Evolutionary conservation across 1,140 invertebrate genomes (phyloP), one percentile per base, ranked within the genome.

Genomic region (Lethocerus indicus): DNA sequence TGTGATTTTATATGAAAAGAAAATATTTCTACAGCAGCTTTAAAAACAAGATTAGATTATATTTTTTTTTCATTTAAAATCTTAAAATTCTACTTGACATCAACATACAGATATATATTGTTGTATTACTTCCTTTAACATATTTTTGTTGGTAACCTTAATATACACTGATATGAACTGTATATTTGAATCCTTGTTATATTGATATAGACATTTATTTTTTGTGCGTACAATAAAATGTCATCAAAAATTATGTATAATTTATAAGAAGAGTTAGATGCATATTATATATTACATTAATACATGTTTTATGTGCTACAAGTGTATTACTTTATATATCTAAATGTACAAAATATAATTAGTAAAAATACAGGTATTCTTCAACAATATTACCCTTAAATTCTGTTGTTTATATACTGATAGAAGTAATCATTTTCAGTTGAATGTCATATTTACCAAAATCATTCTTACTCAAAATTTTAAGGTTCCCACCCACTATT

Each of bases 301-400:
- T 48, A 20, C 40, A 39, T 48, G 47, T 48, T 48, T 48, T 48
- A 48, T 48, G 47, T 48, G 42, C 25, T 44, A 48, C 20, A 23
- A 37, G 35, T 48, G 47, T 48, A 48, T 39, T 48, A 44, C 42
- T 44, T 44, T 48, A 39, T 24, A n/a, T n/a, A 37, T 48, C 47
- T 48, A 23, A 37, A 48, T 48, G 47, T 48, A 48, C 32, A 48
- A 48, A 37, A 32, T 21, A 23, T 26, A 37, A 48, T 16, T 16
- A 21, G 25, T 21, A n/a, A 25, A 48, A 37, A 37, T 39, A 48
- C 47, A 48, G 47, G 35, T 28, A 48, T 48, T 25, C 29, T 28
- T 28, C 14, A 44, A 16, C 1, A 20, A 27, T 44, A 9, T 26
- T n/a, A n/a, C n/a, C n/a, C n/a, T n/a, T n/a, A n/a, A n/a, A n/a